phyloP scores from a whole-genome alignment of 2,888 invertebrate genomes.

The Cryptocephalus moraei region DNA sequence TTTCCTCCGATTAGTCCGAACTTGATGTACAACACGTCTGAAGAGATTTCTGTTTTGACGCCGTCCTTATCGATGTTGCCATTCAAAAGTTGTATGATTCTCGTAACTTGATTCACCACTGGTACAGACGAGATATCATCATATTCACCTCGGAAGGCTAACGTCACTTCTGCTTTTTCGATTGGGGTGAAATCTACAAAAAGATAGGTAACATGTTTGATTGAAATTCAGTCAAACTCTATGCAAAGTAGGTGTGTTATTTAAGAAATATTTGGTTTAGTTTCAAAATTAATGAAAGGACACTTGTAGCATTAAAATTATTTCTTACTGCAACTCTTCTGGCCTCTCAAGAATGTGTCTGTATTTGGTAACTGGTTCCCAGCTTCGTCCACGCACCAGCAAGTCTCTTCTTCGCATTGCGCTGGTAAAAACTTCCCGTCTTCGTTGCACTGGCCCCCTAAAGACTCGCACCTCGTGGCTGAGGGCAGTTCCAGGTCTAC shows the following conservation, averaged over 20 bases:
- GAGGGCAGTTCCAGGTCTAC: conserved; percentile 25
- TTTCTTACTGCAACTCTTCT: conserved; percentile 46
- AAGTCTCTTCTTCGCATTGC: conserved; percentile 61
- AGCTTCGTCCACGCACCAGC: conserved; percentile 84
- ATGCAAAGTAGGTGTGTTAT: neutral
- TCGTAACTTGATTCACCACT: conserved; percentile 37
- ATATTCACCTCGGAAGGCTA: conserved; percentile 59
- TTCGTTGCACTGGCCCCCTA: conserved; percentile 50
- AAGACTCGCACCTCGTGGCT: conserved; percentile 38
- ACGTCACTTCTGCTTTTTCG: conserved; percentile 63
- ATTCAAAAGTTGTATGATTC: conserved; percentile 39
- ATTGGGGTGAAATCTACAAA: conserved; percentile 56
- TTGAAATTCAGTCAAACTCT: too few relatives aligned
- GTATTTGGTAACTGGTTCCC: conserved; percentile 57
- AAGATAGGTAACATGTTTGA: too few relatives aligned
- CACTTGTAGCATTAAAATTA: neutral
- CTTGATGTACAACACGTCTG: conserved; percentile 44
- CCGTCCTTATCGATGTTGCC: conserved; percentile 39
- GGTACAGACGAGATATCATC: conserved; percentile 41
- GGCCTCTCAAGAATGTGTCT: conserved; percentile 49
- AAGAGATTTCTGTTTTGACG: conserved; percentile 42
- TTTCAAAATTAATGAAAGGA: neutral
- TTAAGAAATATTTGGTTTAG: neutral
- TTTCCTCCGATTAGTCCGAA: conserved; percentile 60
- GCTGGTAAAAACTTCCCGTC: conserved; percentile 63